Evolutionary conservation across 1,140 invertebrate species (phyloP).

Genomic region (Gonioctena quinquepunctata): DNA sequence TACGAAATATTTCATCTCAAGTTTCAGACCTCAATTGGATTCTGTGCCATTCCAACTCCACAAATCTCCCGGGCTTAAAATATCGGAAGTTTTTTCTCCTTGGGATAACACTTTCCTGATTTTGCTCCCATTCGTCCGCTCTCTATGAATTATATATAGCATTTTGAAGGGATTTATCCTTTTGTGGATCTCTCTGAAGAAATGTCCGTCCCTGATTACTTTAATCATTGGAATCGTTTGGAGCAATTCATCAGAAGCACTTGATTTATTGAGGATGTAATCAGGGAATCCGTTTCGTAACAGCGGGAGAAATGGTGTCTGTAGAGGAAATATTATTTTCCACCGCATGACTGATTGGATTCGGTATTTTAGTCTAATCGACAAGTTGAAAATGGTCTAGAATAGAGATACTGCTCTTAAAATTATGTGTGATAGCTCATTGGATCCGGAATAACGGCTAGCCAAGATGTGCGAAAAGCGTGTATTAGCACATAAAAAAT

Average conservation of each 20-base stretch:
- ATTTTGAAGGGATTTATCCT: conserved; percentile 46
- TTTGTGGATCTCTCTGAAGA: conserved; percentile 32
- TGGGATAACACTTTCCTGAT: background rate
- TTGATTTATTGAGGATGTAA: conserved; percentile 46
- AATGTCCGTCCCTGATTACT: conserved; percentile 52
- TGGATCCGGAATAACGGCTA: no score
- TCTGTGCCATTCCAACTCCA: background rate
- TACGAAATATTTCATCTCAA: background rate
- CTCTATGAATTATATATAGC: conserved; percentile 5
- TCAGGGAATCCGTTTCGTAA: conserved; percentile 6
- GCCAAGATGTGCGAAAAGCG: no score
- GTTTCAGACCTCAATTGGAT: background rate
- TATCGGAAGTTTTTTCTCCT: background rate
- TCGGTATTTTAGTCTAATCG: no score
- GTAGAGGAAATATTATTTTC: background rate
- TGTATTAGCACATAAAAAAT: no score
- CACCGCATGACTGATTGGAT: no score
- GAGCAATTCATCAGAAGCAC: conserved; percentile 48
- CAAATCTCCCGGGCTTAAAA: background rate
- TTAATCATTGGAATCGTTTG: conserved; percentile 54
- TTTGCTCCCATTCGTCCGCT: background rate
- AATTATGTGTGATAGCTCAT: no score
- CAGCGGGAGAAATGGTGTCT: background rate
- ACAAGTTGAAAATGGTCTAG: no score
- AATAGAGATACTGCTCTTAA: no score